Evolutionary conservation across 2,113 vertebrate genomes (phyloP).

Genomic region (Centropus unirufus): DNA sequence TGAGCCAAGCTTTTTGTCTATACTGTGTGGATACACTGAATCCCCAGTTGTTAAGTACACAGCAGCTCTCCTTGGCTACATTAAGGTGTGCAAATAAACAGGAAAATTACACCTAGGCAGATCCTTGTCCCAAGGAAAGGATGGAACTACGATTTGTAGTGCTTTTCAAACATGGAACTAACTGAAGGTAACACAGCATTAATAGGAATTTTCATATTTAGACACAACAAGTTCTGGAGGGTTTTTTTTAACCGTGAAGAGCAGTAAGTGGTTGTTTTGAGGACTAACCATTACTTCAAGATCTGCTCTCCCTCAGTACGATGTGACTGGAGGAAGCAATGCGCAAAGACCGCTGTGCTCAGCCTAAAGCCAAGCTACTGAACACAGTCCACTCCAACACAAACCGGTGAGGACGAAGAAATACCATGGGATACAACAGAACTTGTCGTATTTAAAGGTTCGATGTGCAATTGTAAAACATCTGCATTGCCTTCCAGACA

Average conservation of each 20-base stretch:
- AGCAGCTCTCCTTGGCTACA: not conserved
- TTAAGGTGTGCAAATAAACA: not conserved
- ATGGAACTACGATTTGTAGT: not conserved
- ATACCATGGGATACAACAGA: not conserved
- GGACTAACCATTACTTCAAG: not conserved
- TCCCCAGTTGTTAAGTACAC: not conserved
- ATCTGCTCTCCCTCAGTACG: not conserved
- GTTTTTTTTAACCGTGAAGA: not conserved
- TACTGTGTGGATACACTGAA: accelerated
- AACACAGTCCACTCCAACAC: not conserved
- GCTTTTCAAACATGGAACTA: not conserved
- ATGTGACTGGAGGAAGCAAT: not conserved
- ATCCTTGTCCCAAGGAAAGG: not conserved
- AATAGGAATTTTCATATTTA: not conserved
- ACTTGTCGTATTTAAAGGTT: not conserved
- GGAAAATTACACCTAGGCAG: not conserved
- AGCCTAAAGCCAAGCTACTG: not conserved
- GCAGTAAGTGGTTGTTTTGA: not conserved
- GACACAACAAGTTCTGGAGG: not conserved
- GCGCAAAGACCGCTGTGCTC: not conserved
- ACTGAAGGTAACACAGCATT: not conserved
- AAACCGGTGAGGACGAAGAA: not conserved
- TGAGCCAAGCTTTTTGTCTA: not conserved
- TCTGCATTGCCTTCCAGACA: not conserved
- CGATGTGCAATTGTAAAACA: not conserved